Conservation (phyloP, 2,797 vertebrate genomes). For the Otolemur crassicaudatus region DNA sequence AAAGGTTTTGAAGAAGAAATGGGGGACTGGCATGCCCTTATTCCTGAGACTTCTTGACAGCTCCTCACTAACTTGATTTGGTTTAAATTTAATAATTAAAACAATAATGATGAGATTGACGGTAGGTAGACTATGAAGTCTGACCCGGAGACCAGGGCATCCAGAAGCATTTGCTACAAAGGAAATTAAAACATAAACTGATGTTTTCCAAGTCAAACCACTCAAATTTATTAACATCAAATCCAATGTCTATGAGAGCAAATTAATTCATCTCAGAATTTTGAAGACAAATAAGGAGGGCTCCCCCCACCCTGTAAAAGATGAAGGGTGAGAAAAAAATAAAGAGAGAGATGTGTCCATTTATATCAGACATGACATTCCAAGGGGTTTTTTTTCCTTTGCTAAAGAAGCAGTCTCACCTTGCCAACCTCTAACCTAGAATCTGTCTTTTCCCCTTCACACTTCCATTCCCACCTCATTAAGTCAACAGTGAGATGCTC, state of each 20-base stretch:
- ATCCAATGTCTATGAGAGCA: conserved; percentile 81
- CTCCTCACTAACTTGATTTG: conserved; percentile 79
- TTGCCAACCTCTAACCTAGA: conserved; percentile 88
- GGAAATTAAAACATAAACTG: conserved; percentile 79
- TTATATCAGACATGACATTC: conserved; percentile 61
- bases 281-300: conserved; percentile 55
- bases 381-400: conserved; percentile 48
- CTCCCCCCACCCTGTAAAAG: conserved; percentile 60
- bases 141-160: conserved; percentile 78
- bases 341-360: conserved; percentile 1
- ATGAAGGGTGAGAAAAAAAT: background rate
- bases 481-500: conserved; percentile 87
- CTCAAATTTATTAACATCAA: conserved; percentile 83
- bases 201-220: conserved; percentile 84
- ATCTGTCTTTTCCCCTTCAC: conserved; percentile 90
- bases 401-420: conserved; percentile 89
- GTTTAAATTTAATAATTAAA: conserved; percentile 72
- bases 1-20: conserved; percentile 50
- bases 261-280: conserved; percentile 73
- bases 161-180: conserved; percentile 74
- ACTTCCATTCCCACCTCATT: conserved; percentile 88
- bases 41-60: conserved; percentile 78
- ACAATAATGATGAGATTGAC: conserved; percentile 42
- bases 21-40: conserved; percentile 59
- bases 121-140: conserved; percentile 65